A percentile compares a stretch with the other conserved stretches of the same genome.
phyloP scores from a whole-genome alignment of 64 coral and sea anemone genomes.

The Montipora efflorescens region DNA sequence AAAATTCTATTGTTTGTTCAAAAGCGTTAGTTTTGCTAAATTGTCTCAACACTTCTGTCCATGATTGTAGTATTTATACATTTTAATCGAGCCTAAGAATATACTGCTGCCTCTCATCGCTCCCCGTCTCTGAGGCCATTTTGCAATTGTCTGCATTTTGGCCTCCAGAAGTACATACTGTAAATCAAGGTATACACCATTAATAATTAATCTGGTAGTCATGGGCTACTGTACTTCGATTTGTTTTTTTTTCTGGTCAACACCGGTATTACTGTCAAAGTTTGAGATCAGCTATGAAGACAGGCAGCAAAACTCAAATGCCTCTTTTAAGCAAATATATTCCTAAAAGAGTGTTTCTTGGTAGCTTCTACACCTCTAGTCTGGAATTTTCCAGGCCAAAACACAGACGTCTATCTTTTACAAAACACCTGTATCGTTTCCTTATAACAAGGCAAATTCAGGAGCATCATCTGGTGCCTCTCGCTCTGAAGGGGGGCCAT shows the following conservation, averaged over 20 bases:
- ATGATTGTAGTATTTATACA: neutral
- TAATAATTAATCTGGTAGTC: neutral
- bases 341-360: no score
- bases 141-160: neutral
- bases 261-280: neutral
- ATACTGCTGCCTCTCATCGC: neutral
- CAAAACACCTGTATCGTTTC: neutral
- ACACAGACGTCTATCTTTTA: neutral
- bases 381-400: neutral
- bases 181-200: neutral
- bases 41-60: no score
- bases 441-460: neutral
- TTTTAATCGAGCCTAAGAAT: neutral
- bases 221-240: neutral
- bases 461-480: constrained; percentile 71
- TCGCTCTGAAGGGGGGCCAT: constrained; percentile 51
- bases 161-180: neutral
- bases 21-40: no score
- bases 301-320: no score
- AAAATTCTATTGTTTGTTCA: no score
- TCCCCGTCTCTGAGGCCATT: neutral
- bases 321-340: no score
- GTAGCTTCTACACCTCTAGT: no score
- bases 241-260: neutral
- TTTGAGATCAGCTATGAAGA: neutral